Evolutionary conservation across 2,797 vertebrate species (phyloP), one percentile per base, ranked within the genome.

Genomic region (Loriculus beryllinus): DNA sequence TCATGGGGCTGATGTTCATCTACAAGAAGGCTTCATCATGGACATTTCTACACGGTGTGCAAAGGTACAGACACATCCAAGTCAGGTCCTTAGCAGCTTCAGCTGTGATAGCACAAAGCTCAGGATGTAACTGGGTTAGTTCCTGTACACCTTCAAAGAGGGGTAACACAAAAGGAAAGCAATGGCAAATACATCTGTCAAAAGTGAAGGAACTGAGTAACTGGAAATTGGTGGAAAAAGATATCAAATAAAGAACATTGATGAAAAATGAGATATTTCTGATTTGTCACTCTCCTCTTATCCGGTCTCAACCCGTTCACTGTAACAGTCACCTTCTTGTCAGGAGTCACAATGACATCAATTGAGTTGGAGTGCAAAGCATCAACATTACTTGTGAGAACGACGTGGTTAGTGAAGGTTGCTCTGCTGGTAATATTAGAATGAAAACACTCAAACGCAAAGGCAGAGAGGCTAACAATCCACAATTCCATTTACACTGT

Each of bases 381-480:
- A 93, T 88, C 94, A 90, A 87, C 94, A 90, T 90, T 37, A 70
- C 84, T 86, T 77, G 93, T 39, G 87, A 94, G 94, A 95, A 92
- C 94, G 94, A 95, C 94, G 64, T 87, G 56, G 86, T 93, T 86
- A 95, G 89, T 59, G 92, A 83, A 91, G 92, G 90, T 83, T 94
- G 90, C 82, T 95, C 85, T 67, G 90, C 80, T 75, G 84, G 92
- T 72, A 94, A 92, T 91, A 86, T 88, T 57, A 63, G 95, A 93
- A 94, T 95, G 84, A 86, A 93, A 96, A 96, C 95, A 93, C 92
- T 88, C 96, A 74, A 78, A 90, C 83, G 90, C 95, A 91, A 78
- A 96, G 91, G 85, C 74, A 70, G 95, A 93, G 88, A 92, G 94
- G 93, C 85, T 92, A 93, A 93, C 95, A 92, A 96, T 96, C 94